Evolutionary conservation across 2,113 vertebrate genomes (phyloP), one percentile per base, ranked within the genome.

Genomic region (Gallinago paraguaiae): DNA sequence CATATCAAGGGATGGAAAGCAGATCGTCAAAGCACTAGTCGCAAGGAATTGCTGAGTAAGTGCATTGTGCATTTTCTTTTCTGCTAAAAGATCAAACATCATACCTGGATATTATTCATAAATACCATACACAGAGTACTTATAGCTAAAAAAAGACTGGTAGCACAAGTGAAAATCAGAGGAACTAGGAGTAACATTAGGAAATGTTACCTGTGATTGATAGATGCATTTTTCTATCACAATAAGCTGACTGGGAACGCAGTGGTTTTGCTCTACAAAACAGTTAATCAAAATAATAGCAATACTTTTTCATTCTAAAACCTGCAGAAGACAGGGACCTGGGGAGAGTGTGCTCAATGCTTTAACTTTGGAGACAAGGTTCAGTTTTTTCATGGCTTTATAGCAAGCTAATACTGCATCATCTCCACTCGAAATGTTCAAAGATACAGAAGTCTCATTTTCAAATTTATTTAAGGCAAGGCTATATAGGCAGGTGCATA

Each of bases 11-110:
- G 67, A 81, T 18, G 39, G 63, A 94, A 92, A 94, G 72, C 1
- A 2, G 69, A 93, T 84, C 10, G 2, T 8, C 22, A 75, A 76
- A 82, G 67, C 70, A 61, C 27, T 46, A 18, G 81, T 87, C 80
- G 68, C 51, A 77, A 79, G 70, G 68, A 96, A 65, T 5, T 87
- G 89, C 90, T 92, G 86, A 97, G 71, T 82, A 82, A 77, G 75
- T 57, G 23, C 67, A 71, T 20, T 91, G 70, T 85, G 70, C 7
- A 74, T 43, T 60, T 75, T 37, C 45, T 71, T 65, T 54, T 54
- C 27, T 77, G 48, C 48, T 54, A 69, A 64, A 63, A 89, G 51
- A 71, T 85, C 92, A 94, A 90, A 89, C 24, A 67, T n/a, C 13
- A 48, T 65, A 78, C 81, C 61, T 95, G 56, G 77, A 51, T 89